phyloP scores from a whole-genome alignment of 2,113 vertebrate genomes.

The Lucifuga dentata region DNA sequence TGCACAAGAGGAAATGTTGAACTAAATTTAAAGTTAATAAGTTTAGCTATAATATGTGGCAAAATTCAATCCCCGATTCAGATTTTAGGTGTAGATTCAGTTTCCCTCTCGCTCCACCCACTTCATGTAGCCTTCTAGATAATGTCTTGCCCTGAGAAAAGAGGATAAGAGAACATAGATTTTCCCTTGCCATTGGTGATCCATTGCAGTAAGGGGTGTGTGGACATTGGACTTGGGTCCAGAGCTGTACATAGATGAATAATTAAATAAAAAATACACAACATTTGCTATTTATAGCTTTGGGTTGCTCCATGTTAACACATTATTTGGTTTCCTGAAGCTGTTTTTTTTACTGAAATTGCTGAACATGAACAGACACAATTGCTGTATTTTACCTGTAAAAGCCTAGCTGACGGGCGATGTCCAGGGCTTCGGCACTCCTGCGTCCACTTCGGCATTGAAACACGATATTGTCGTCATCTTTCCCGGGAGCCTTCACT shows the following conservation, averaged over 20 bases:
- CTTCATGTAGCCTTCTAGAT: slow-evolving; percentile 75
- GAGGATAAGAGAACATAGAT: slow-evolving; percentile 6
- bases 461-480: slow-evolving; percentile 82
- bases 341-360: too few species aligned
- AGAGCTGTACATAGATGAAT: slow-evolving; percentile 10
- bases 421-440: slow-evolving; percentile 75
- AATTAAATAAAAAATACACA: slow-evolving; percentile 6
- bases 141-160: slow-evolving; percentile 75
- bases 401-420: slow-evolving; percentile 80
- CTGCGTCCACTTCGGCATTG: slow-evolving; percentile 83
- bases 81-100: slow-evolving; percentile 9
- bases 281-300: background rate
- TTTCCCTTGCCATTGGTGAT: background rate
- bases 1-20: too few species aligned
- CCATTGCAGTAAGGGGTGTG: too few species aligned
- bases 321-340: background rate
- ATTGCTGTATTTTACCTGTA: slow-evolving; percentile 56
- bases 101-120: slow-evolving; percentile 69
- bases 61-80: background rate
- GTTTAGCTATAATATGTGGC: too few species aligned
- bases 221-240: too few species aligned
- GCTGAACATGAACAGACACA: too few species aligned
- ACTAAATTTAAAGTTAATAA: too few species aligned
- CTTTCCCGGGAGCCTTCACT: slow-evolving; percentile 73
- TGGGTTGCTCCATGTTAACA: too few species aligned